These are phyloP conservation scores for Drosophila carrolli DNA, from an alignment of 1,140 invertebrate genomes.

Conservation along the genomic window DNA sequence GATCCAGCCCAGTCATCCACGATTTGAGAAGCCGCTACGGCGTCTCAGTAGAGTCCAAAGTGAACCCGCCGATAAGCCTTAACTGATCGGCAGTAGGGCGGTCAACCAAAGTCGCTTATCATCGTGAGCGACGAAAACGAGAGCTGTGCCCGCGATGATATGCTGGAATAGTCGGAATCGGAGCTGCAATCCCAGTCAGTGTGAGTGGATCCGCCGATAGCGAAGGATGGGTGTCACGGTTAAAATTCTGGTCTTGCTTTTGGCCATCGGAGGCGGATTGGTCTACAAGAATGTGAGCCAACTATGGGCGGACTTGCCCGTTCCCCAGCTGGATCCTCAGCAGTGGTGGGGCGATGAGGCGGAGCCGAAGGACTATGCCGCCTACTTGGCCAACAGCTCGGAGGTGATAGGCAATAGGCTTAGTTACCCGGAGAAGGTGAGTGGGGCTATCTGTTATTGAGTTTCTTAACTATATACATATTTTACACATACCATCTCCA, in stretches of 20 bases:
- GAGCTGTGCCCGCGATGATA: conserved; percentile 20
- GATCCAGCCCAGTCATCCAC: not conserved
- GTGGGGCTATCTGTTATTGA: not conserved
- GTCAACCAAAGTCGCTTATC: conserved; percentile 43
- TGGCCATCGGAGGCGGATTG: conserved; percentile 64
- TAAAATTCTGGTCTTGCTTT: conserved; percentile 56
- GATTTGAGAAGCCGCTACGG: conserved; percentile 21
- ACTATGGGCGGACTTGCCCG: conserved; percentile 49
- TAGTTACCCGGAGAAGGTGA: conserved; percentile 60
- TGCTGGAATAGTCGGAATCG: not conserved
- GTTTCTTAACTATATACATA: not conserved
- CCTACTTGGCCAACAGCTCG: conserved; percentile 69
- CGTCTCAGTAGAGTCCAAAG: conserved; percentile 1
- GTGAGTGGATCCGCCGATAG: conserved; percentile 31
- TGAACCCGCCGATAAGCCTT: conserved; percentile 21
- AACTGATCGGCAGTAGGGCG: conserved; percentile 29
- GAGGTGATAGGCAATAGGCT: conserved; percentile 65
- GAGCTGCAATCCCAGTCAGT: conserved; percentile 26
- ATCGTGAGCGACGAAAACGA: conserved; percentile 28
- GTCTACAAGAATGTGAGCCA: conserved; percentile 59
- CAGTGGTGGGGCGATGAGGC: conserved; percentile 81
- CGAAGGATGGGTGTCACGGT: conserved; percentile 14
- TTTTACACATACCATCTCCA: not conserved
- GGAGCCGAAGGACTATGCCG: conserved; percentile 63
- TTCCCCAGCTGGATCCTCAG: conserved; percentile 52